These are phyloP conservation scores for Pseudopleuronectes americanus DNA, from an alignment of 2,797 vertebrate genomes.

Conservation along the genomic window DNA sequence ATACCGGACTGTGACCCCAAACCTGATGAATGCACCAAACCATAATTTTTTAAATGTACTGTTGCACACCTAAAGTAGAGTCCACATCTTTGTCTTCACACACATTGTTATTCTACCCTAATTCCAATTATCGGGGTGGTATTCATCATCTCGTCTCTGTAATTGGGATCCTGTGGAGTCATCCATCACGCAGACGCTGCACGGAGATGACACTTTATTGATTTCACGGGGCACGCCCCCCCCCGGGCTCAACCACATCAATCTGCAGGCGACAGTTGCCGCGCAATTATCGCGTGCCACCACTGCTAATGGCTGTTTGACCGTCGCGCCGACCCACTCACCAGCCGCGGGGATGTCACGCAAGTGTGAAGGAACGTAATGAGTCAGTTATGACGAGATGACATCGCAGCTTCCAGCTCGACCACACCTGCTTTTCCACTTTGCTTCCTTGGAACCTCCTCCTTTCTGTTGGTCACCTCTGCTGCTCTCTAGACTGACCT, in stretches of 20 bases:
- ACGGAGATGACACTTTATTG: conserved; percentile 79
- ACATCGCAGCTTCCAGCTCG: conserved; percentile 7
- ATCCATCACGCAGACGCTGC: conserved; percentile 75
- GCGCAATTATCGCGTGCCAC: conserved; percentile 67
- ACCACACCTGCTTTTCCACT: conserved; percentile 29
- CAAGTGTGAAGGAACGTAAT: conserved; percentile 68
- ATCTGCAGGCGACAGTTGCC: conserved; percentile 72
- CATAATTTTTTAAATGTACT: too few relatives aligned
- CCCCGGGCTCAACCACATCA: conserved; percentile 69
- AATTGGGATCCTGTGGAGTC: conserved; percentile 77
- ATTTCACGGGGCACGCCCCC: conserved; percentile 70
- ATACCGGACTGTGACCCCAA: too few relatives aligned
- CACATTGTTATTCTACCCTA: conserved; percentile 50
- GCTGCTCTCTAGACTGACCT: conserved; percentile 1
- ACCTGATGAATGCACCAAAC: too few relatives aligned
- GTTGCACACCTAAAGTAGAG: background rate
- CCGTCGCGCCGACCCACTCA: conserved; percentile 73
- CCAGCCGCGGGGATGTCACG: conserved; percentile 31
- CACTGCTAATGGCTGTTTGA: conserved; percentile 71
- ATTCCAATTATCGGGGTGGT: conserved; percentile 68
- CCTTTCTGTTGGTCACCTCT: conserved; percentile 3
- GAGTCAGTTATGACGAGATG: conserved; percentile 42
- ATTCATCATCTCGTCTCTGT: conserved; percentile 68
- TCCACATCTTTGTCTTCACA: conserved; percentile 43
- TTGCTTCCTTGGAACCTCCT: conserved; percentile 15